phyloP scores from a whole-genome alignment of 2,888 invertebrate genomes.

The Parnassius apollo region DNA sequence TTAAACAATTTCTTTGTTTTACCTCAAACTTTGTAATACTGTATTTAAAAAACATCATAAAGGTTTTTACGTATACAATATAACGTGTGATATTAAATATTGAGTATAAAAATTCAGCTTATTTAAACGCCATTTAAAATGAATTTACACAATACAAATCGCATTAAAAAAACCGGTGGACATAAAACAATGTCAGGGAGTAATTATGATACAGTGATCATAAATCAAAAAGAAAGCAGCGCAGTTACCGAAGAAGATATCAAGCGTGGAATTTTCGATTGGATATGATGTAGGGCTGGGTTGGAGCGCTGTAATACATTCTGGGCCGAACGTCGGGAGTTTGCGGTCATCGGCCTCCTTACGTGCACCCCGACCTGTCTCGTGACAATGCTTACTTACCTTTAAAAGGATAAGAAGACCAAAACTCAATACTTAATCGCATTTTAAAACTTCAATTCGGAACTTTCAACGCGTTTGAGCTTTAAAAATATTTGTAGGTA shows the following conservation, averaged over 20 bases:
- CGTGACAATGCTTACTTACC: conserved; percentile 43
- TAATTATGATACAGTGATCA: conserved; percentile 54
- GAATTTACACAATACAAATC: background rate
- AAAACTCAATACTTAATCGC: conserved; percentile 47
- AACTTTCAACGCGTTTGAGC: conserved; percentile 5
- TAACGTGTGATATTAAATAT: background rate
- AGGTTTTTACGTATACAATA: no score
- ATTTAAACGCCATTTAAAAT: background rate
- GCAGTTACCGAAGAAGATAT: conserved; percentile 66
- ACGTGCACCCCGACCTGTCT: conserved; percentile 42
- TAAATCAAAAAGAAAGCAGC: conserved; percentile 74
- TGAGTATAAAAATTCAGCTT: background rate
- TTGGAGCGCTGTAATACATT: conserved; percentile 65
- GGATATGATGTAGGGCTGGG: conserved; percentile 66
- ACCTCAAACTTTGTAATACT: no score
- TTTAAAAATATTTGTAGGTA: background rate
- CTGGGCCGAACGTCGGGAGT: conserved; percentile 64
- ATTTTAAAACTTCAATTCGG: conserved; percentile 45
- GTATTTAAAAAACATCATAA: no score
- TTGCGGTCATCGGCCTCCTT: conserved; percentile 67
- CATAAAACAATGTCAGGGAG: conserved; percentile 42
- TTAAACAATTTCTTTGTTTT: no score
- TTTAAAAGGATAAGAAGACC: conserved; percentile 56
- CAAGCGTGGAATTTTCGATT: conserved; percentile 71
- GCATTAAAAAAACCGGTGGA: conserved; percentile 28